phyloP scores from a whole-genome alignment of 2,888 invertebrate genomes.

The Corbicula japonica region DNA sequence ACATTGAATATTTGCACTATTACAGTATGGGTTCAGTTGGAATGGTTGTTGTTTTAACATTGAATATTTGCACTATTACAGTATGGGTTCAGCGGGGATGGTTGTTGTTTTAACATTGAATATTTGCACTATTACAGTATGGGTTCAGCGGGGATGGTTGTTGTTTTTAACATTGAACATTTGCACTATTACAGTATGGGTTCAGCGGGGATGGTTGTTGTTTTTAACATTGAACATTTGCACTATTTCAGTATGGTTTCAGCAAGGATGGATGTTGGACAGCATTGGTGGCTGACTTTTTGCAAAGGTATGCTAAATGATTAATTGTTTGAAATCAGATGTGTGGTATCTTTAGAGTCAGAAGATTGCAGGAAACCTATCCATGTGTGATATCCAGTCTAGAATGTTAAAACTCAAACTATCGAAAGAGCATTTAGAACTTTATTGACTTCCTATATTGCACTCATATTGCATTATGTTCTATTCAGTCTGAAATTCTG shows the following conservation, averaged over 20 bases:
- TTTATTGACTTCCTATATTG: too few relatives aligned
- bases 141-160: not conserved
- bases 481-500: too few relatives aligned
- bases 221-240: too few relatives aligned
- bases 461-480: too few relatives aligned
- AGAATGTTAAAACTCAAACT: too few relatives aligned
- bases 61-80: not conserved
- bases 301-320: conserved; percentile 80
- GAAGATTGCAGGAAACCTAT: too few relatives aligned
- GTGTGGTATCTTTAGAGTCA: too few relatives aligned
- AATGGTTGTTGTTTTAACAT: not conserved
- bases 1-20: not conserved
- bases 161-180: not conserved
- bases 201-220: not conserved
- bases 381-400: too few relatives aligned
- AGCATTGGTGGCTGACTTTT: conserved; percentile 78
- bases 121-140: too few relatives aligned
- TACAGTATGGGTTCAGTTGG: not conserved
- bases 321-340: too few relatives aligned
- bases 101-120: too few relatives aligned
- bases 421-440: too few relatives aligned
- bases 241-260: conserved; percentile 78
- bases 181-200: not conserved
- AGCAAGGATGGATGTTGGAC: conserved; percentile 83
- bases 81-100: not conserved